Percentiles rank a stretch among this genome's conserved stretches.
phyloP scores from a whole-genome alignment of 2,797 vertebrate genomes.

The Furcifer pardalis region DNA sequence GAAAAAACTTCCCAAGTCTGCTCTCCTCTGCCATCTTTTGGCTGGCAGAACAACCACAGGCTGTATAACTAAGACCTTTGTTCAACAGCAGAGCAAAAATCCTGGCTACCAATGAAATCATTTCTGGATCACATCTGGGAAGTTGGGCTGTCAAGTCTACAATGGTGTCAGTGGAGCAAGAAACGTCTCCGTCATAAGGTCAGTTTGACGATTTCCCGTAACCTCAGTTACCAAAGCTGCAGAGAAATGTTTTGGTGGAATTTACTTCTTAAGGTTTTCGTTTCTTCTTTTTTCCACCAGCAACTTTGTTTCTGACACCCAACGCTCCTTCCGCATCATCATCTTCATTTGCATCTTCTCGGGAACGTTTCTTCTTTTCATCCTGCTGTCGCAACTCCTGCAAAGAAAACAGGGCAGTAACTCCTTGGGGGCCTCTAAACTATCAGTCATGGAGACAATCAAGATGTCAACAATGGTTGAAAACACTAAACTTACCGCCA shows the following conservation, averaged over 20 bases:
- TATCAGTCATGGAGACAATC: background rate
- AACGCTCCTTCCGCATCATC: slow-evolving; percentile 78
- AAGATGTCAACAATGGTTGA: too few species aligned
- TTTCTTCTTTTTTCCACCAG: slow-evolving; percentile 79
- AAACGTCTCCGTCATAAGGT: background rate
- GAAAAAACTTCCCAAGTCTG: background rate
- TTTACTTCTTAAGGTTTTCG: slow-evolving; percentile 72
- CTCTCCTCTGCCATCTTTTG: background rate
- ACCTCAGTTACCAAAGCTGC: background rate
- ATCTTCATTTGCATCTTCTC: slow-evolving; percentile 71
- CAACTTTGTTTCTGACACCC: slow-evolving; percentile 80
- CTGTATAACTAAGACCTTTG: background rate
- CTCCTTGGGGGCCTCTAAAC: background rate
- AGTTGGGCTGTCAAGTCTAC: slow-evolving; percentile 3
- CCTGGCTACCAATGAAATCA: background rate
- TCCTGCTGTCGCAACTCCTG: slow-evolving; percentile 94
- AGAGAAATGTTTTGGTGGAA: slow-evolving; percentile 13
- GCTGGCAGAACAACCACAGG: background rate
- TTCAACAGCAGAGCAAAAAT: background rate
- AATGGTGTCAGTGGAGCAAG: background rate
- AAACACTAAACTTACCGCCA: background rate
- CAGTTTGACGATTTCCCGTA: background rate
- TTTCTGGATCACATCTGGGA: background rate
- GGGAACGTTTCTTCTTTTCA: slow-evolving; percentile 87
- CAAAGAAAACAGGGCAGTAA: slow-evolving; percentile 22